Base-by-base conservation (phyloP, 1,140 invertebrate species). In the Tetramorium simillimum region DNA sequence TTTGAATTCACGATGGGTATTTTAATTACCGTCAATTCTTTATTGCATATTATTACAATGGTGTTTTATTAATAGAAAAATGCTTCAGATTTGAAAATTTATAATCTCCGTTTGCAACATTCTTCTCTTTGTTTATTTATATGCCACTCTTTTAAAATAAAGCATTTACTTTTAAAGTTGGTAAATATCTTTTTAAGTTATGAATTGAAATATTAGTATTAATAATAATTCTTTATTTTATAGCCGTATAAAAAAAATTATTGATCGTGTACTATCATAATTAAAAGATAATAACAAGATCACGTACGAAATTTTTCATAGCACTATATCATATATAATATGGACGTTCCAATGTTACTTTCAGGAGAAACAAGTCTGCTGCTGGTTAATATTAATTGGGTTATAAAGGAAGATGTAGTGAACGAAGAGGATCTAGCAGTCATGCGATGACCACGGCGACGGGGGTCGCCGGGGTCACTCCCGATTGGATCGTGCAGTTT, bases 401-500 rank as follows among this genome's bases (percentile, higher is more conserved):
- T 75, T 43, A 90, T 18, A 81, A 70, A 24, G 43, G 18, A 14
- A 70, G 70, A 37, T 21, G 33, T 4, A 65, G 77, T 69, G 70
- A 87, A 84, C 80, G 46, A 85, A 18, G 80, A 72, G 46, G 86
- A 90, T 76, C 49, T 76, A 37, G 46, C 53, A 82, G 63, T 89
- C 72, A 78, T 87, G 89, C 75, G 86, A 87, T 84, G 80, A 84
- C 56, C 77, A 84, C 51, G 65, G 77, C 77, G 82, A 90, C 80
- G 76, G 69, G 69, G 89, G 86, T 90, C 89, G 70, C 12, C 21
- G 65, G 56, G 89, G 88, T 90, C 88, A 76, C 40, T 88, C 82
- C 21, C 89, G 86, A 90, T 91, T 75, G 81, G 70, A 90, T 91
- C 89, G 89, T 91, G 89, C 89, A 82, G 81, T 90, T 88, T 90